Evolutionary conservation across 2,113 vertebrate species (phyloP).

Genomic region (Ceuthmochares aereus): DNA sequence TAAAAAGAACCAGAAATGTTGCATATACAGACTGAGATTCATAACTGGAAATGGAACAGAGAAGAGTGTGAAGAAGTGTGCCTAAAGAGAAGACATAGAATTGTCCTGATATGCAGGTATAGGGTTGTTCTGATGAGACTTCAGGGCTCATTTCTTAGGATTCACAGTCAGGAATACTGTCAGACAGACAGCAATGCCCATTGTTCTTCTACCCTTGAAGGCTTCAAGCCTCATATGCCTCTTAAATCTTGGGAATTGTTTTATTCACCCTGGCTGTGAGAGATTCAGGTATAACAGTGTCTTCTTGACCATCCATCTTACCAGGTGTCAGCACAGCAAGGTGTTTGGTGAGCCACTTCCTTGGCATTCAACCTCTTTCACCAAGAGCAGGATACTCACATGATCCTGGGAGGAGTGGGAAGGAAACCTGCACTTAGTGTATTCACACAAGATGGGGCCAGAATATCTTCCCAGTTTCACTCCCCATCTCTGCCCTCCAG

Average conservation of each 20-base stretch:
- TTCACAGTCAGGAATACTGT: neutral
- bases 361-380: neutral
- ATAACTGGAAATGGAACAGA: neutral
- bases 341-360: neutral
- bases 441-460: neutral
- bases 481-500: neutral
- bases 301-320: neutral
- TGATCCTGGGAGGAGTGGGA: neutral
- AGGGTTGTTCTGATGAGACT: neutral
- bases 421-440: neutral
- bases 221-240: neutral
- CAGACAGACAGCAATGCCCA: rapidly evolving
- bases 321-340: neutral
- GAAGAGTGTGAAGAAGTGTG: neutral
- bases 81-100: neutral
- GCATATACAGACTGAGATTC: neutral
- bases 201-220: neutral
- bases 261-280: neutral
- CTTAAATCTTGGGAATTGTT: neutral
- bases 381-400: rapidly evolving
- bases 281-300: neutral
- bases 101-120: neutral
- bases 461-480: neutral
- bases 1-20: neutral
- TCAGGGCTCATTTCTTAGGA: rapidly evolving